These are phyloP conservation scores for Myathropa florea DNA, from an alignment of 2,888 invertebrate species.

Conservation along the genomic window DNA sequence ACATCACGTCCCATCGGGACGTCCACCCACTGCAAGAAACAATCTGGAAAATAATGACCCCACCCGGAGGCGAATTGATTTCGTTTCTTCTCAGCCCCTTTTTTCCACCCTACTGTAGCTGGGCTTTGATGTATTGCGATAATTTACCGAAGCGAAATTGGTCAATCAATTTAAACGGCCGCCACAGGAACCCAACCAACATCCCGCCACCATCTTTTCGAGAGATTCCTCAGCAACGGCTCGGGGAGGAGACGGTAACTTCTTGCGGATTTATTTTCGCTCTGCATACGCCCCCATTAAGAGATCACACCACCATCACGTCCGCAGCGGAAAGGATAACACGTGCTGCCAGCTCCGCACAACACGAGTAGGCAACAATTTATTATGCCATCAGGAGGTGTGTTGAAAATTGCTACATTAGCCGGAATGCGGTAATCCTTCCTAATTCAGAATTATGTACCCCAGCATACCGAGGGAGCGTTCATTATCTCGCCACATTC, in stretches of 20 bases:
- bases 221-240: constrained; percentile 20
- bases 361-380: constrained; percentile 44
- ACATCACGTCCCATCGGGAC: not conserved
- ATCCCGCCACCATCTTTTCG: not conserved
- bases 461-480: not conserved
- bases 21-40: not conserved
- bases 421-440: constrained; percentile 19
- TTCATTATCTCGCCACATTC: constrained; percentile 43
- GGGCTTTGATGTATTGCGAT: constrained; percentile 27
- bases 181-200: not conserved
- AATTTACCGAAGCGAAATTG: constrained; percentile 42
- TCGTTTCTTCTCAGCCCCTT: too few relatives aligned
- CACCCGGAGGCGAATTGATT: constrained; percentile 32
- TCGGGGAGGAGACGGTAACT: not conserved
- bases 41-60: constrained; percentile 40
- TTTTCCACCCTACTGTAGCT: not conserved
- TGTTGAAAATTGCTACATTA: constrained; percentile 36
- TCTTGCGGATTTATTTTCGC: constrained; percentile 19
- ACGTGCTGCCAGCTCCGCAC: constrained; percentile 22
- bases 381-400: constrained; percentile 33
- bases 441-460: constrained; percentile 18
- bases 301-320: constrained; percentile 18
- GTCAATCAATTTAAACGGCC: constrained; percentile 57
- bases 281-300: constrained; percentile 6
- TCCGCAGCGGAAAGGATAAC: constrained; percentile 33